These are phyloP conservation scores for Artemia sinica DNA, from an alignment of 2,888 invertebrate species.

Conservation along the genomic window DNA sequence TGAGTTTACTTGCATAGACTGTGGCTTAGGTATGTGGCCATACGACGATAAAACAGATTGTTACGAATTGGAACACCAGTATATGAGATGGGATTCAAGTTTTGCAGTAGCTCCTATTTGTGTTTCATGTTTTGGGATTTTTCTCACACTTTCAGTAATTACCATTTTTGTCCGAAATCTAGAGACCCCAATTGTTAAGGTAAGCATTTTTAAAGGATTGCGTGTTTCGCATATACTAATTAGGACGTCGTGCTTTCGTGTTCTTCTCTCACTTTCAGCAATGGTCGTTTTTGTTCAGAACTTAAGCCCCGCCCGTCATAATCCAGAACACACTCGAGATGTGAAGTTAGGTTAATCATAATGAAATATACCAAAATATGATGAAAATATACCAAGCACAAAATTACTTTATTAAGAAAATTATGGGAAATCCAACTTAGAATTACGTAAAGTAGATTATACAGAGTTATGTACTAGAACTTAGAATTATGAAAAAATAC, in stretches of 20 bases:
- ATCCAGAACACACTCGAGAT: too few species aligned
- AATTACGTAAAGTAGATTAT: too few species aligned
- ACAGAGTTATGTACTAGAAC: too few species aligned
- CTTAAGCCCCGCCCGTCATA: conserved; percentile 29
- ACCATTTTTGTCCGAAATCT: conserved; percentile 44
- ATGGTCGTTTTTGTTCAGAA: conserved; percentile 44
- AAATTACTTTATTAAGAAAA: too few species aligned
- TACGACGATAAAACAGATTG: conserved; percentile 43
- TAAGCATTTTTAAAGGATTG: conserved; percentile 36
- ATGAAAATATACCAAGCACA: too few species aligned
- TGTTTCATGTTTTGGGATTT: conserved; percentile 44
- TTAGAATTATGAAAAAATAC: too few species aligned
- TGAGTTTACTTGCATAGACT: conserved; percentile 46
- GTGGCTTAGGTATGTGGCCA: conserved; percentile 46
- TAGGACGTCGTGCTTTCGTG: conserved; percentile 43
- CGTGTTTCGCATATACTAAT: conserved; percentile 46
- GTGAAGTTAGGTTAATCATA: too few species aligned
- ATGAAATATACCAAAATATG: too few species aligned
- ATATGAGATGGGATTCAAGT: conserved; percentile 46
- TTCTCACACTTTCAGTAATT: conserved; percentile 43
- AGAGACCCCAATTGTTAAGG: conserved; percentile 45
- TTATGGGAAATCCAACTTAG: too few species aligned
- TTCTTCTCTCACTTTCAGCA: conserved; percentile 41
- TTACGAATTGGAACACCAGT: conserved; percentile 42
- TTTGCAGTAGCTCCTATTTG: conserved; percentile 46